Percentiles rank a stretch among this genome's conserved stretches.
Evolutionary conservation across 2,888 invertebrate species (phyloP).

Genomic region (Lithophane leautieri): DNA sequence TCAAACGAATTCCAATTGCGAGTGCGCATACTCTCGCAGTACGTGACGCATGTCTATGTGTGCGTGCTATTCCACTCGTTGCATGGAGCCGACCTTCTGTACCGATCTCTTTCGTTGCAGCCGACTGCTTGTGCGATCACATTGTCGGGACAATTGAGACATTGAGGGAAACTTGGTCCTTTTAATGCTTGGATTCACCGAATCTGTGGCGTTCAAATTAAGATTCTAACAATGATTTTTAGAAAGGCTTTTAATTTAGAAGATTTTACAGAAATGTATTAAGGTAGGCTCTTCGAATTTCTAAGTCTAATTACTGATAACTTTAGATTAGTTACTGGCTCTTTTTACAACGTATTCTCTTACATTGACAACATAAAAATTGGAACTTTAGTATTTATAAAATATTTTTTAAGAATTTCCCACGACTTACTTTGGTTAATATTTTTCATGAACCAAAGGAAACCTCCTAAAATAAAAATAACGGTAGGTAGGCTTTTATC

Average conservation of each 20-base stretch:
- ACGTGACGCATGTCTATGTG: background rate
- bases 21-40: too few relatives aligned
- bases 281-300: background rate
- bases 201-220: slow-evolving; percentile 22
- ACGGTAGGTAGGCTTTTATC: background rate
- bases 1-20: background rate
- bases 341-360: background rate
- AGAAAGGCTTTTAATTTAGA: background rate
- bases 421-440: background rate
- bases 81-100: background rate
- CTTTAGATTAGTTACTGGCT: background rate
- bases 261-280: background rate
- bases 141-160: slow-evolving; percentile 45
- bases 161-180: slow-evolving; percentile 42
- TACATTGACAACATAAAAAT: background rate
- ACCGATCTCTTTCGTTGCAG: background rate
- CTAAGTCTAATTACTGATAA: background rate
- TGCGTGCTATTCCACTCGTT: background rate
- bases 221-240: slow-evolving; percentile 16
- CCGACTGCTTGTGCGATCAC: slow-evolving; percentile 26
- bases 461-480: background rate
- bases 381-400: background rate
- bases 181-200: slow-evolving; percentile 40
- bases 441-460: too few relatives aligned
- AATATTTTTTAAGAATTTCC: background rate